phyloP scores from a whole-genome alignment of 1,140 invertebrate species.

The Drosophila ercepeae region DNA sequence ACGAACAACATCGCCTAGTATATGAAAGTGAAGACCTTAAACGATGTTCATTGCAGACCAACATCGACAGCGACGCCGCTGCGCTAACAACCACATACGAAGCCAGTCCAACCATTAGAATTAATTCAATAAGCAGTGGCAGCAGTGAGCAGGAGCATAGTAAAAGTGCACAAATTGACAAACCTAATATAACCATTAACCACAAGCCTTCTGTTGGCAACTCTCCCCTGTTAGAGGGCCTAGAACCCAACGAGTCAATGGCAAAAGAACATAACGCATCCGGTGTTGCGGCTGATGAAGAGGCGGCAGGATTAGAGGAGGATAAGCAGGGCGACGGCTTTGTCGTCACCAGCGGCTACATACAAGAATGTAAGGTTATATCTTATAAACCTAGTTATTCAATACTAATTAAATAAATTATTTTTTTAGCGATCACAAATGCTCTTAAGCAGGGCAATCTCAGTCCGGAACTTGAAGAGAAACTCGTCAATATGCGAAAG shows the following conservation, averaged over 20 bases:
- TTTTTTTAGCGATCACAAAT: constrained; percentile 89
- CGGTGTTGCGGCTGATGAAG: not conserved
- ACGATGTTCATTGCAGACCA: constrained; percentile 74
- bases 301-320: constrained; percentile 14
- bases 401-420: not conserved
- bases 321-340: constrained; percentile 85
- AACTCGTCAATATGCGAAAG: constrained; percentile 93
- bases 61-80: constrained; percentile 58
- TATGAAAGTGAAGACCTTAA: constrained; percentile 64
- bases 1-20: constrained; percentile 43
- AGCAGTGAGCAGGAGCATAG: constrained; percentile 31
- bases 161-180: constrained; percentile 62
- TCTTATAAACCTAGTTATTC: too few species aligned
- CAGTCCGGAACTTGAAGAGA: constrained; percentile 96
- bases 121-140: constrained; percentile 30
- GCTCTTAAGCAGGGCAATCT: constrained; percentile 93
- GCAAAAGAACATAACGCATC: constrained; percentile 10
- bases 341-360: constrained; percentile 93
- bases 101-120: constrained; percentile 40
- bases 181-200: constrained; percentile 47
- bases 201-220: constrained; percentile 29
- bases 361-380: constrained; percentile 87
- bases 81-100: constrained; percentile 51
- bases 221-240: constrained; percentile 41
- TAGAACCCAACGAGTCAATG: constrained; percentile 39